These are phyloP conservation scores for Leptogaster cylindrica DNA, from an alignment of 2,888 invertebrate genomes.

Conservation along the genomic window DNA sequence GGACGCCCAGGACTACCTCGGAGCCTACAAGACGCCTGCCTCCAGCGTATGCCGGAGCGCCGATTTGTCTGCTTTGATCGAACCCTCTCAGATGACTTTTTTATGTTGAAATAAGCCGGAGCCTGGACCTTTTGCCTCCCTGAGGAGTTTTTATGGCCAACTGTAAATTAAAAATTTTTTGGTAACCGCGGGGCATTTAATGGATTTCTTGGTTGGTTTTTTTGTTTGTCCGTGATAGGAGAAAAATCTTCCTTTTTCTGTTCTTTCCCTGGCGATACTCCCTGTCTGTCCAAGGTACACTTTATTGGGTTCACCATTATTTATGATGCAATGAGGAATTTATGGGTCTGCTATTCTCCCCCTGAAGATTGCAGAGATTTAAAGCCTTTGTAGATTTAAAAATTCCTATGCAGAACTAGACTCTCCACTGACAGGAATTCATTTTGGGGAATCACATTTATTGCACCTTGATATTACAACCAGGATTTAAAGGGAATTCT, in stretches of 20 bases:
- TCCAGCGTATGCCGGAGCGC: slow-evolving; percentile 25
- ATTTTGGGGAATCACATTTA: no score
- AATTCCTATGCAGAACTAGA: no score
- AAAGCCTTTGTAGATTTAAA: no score
- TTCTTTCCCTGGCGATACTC: not conserved
- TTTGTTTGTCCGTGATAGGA: not conserved
- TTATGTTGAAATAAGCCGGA: slow-evolving; percentile 5
- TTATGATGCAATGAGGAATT: slow-evolving; percentile 42
- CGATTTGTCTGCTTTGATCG: slow-evolving; percentile 45
- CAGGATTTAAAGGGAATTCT: no score
- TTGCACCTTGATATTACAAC: no score
- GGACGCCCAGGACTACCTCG: slow-evolving; percentile 41
- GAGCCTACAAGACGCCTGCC: slow-evolving; percentile 4
- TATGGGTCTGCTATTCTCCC: slow-evolving; percentile 29
- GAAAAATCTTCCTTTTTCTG: not conserved
- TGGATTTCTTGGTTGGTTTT: slow-evolving; percentile 36
- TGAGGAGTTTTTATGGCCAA: slow-evolving; percentile 31
- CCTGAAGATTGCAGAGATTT: no score
- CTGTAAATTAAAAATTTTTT: slow-evolving; percentile 42
- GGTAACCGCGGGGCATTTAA: slow-evolving; percentile 41
- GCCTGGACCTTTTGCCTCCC: slow-evolving; percentile 11
- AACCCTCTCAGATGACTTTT: slow-evolving; percentile 9
- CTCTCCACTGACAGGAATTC: no score
- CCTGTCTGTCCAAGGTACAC: slow-evolving; percentile 1
- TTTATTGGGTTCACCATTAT: slow-evolving; percentile 31